These are phyloP conservation scores for Eretmochelys imbricata DNA, from an alignment of 2,113 vertebrate genomes.

Conservation along the genomic window DNA sequence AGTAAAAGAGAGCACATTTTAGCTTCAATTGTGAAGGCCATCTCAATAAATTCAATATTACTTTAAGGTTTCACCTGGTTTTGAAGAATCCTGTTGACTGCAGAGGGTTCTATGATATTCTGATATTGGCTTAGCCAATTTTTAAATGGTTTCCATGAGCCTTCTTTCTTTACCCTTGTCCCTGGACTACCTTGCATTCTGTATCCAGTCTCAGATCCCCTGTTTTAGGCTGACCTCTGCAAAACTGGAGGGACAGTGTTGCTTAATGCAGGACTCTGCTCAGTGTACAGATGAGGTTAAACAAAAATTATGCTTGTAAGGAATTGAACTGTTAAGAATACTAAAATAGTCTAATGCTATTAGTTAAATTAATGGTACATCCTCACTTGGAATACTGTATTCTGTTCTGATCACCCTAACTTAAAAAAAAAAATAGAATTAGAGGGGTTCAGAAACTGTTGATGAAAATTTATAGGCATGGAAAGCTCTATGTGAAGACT, in stretches of 20 bases:
- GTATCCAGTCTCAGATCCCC: background rate
- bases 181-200: accelerated
- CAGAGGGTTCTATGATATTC: background rate
- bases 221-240: background rate
- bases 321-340: background rate
- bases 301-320: background rate
- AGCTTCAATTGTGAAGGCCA: accelerated
- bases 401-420: background rate
- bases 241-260: accelerated
- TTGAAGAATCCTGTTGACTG: background rate
- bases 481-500: background rate
- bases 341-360: background rate
- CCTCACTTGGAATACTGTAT: background rate
- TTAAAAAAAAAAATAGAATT: background rate
- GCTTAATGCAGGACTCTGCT: background rate
- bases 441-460: background rate
- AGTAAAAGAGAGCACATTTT: background rate
- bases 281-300: background rate
- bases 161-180: background rate
- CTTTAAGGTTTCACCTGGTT: background rate
- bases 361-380: background rate
- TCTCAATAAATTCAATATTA: background rate
- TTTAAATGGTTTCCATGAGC: background rate
- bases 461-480: background rate
- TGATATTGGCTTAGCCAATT: background rate